A percentile compares a stretch with the other conserved stretches of the same genome.
These are phyloP conservation scores for Xiphorhynchus elegans DNA, from an alignment of 2,113 vertebrate genomes.

Conservation along the genomic window DNA sequence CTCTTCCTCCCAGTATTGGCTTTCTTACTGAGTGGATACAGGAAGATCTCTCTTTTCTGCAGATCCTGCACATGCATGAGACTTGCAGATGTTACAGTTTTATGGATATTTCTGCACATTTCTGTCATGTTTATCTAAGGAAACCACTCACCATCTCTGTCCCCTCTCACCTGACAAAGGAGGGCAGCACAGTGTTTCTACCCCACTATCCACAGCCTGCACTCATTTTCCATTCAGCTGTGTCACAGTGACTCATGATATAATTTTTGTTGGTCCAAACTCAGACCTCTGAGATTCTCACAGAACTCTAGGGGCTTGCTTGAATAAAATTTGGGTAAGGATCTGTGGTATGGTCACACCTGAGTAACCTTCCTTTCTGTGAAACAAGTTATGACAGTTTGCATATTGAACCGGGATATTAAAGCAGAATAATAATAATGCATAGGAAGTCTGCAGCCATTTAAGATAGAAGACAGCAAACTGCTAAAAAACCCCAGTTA, in stretches of 20 bases:
- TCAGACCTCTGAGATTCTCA: background rate
- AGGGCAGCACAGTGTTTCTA: background rate
- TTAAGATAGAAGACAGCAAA: background rate
- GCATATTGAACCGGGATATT: background rate
- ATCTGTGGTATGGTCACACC: background rate
- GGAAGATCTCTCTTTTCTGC: background rate
- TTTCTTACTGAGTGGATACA: background rate
- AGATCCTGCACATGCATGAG: background rate
- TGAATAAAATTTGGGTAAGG: background rate
- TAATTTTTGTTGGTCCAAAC: background rate
- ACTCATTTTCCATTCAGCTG: background rate
- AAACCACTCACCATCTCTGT: background rate
- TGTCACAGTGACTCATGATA: background rate
- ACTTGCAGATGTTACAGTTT: background rate
- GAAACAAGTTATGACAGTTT: background rate
- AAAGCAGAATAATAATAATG: background rate
- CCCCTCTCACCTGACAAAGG: background rate
- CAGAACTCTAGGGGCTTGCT: background rate
- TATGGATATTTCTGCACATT: background rate
- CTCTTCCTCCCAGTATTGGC: background rate
- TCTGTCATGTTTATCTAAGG: background rate
- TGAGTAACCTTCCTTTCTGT: background rate
- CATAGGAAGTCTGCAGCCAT: background rate
- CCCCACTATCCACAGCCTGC: background rate
- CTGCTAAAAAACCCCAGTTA: background rate